These are phyloP conservation scores for Brenthis daphne DNA, from an alignment of 2,888 invertebrate genomes.

Conservation along the genomic window DNA sequence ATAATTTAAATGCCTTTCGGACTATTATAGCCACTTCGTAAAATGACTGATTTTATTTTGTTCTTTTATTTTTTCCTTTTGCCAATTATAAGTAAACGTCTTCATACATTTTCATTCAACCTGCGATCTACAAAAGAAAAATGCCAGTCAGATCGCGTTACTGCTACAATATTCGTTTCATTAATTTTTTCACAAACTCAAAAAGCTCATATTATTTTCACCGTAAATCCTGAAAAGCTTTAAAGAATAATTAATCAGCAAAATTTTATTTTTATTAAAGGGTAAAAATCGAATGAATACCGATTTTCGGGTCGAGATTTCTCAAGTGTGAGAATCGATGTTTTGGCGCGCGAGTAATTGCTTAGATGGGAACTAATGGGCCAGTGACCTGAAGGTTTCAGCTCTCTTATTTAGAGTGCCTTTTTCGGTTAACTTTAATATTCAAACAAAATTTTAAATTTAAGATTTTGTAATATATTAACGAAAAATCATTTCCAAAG, in stretches of 20 bases:
- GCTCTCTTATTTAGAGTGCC: slow-evolving; percentile 21
- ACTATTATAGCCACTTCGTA: no score
- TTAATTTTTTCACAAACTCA: no score
- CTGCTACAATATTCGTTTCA: no score
- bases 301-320: slow-evolving; percentile 26
- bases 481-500: no score
- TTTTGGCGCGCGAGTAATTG: slow-evolving; percentile 35
- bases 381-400: slow-evolving; percentile 20
- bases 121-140: no score
- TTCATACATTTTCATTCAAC: no score
- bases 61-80: no score
- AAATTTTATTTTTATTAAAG: slow-evolving; percentile 10
- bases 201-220: not conserved
- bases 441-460: not conserved
- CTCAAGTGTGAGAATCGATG: slow-evolving; percentile 33
- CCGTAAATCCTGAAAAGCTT: slow-evolving; percentile 3
- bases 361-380: slow-evolving; percentile 29
- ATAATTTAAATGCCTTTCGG: no score
- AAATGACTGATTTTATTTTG: no score
- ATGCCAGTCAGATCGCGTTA: no score
- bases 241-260: slow-evolving; percentile 12
- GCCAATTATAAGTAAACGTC: no score
- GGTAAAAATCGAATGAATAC: slow-evolving; percentile 22
- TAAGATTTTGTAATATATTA: not conserved
- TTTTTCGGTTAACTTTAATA: slow-evolving; percentile 1